Evolutionary conservation across 2,113 vertebrate genomes (phyloP).

Genomic region (Plecotus auritus): DNA sequence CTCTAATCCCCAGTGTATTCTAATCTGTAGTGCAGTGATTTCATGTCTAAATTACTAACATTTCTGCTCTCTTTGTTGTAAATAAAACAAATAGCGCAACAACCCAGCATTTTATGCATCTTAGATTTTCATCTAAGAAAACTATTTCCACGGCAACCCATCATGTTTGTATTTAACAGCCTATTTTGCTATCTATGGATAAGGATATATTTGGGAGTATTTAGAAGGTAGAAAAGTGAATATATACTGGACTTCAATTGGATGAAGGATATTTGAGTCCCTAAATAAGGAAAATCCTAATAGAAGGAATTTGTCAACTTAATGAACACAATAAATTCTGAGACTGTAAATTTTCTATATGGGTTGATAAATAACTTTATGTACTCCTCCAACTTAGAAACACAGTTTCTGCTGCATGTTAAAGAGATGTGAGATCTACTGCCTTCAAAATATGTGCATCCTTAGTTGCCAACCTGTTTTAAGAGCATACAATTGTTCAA

Average conservation of each 20-base stretch:
- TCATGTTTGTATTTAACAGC: conserved; percentile 9
- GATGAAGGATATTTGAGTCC: conserved; percentile 1
- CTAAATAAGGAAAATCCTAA: background rate
- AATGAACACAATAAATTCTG: conserved; percentile 33
- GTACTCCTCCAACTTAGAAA: conserved; percentile 38
- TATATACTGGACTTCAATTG: background rate
- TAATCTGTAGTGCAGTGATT: conserved; percentile 4
- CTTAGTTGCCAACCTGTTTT: conserved; percentile 37
- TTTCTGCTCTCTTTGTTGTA: conserved; percentile 29
- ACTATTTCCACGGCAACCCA: background rate
- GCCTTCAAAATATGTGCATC: conserved; percentile 24
- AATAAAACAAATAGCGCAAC: conserved; percentile 34
- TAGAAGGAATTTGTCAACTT: conserved; percentile 17
- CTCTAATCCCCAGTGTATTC: conserved; percentile 31
- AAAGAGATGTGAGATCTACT: conserved; percentile 2
- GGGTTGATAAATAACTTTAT: conserved; percentile 49
- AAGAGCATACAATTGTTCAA: conserved; percentile 43
- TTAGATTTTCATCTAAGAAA: conserved; percentile 59
- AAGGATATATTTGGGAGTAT: background rate
- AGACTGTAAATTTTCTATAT: conserved; percentile 50
- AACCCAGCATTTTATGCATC: conserved; percentile 32
- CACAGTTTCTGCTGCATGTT: conserved; percentile 30
- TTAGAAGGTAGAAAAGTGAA: background rate
- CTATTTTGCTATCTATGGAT: conserved; percentile 35
- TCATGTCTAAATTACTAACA: conserved; percentile 20